Conservation (phyloP, 1,140 invertebrate species). For the Carposina sasakii region DNA sequence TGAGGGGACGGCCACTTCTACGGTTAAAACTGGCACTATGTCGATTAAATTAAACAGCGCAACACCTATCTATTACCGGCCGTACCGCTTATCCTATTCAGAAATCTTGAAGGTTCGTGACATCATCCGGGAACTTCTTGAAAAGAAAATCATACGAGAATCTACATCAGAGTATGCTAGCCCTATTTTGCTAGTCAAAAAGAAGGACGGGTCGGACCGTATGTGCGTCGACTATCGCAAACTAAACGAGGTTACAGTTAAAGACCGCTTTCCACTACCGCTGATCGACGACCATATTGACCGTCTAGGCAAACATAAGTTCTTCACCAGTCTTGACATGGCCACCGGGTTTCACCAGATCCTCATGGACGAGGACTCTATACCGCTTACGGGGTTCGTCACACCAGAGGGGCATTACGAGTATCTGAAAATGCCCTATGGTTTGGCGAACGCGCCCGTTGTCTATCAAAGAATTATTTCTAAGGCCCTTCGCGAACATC, state of each 20-base stretch:
- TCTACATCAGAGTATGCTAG: constrained; percentile 1
- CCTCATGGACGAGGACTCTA: not conserved
- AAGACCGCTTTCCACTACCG: not conserved
- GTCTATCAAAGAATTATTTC: constrained; percentile 1
- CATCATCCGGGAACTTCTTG: not conserved
- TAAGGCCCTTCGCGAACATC: not conserved
- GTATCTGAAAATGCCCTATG: constrained; percentile 6
- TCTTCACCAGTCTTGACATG: constrained; percentile 8
- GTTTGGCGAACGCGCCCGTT: constrained; percentile 1
- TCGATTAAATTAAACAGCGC: not conserved
- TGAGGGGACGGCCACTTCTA: not conserved
- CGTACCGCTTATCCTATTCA: no score
- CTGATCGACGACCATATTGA: constrained; percentile 2
- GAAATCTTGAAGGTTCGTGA: constrained; percentile 21
- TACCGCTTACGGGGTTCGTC: not conserved
- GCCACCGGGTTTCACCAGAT: constrained; percentile 1
- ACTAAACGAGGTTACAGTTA: not conserved
- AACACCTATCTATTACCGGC: not conserved
- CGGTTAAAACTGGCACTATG: constrained; percentile 2
- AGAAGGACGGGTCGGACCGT: constrained; percentile 22
- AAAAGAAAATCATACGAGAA: not conserved
- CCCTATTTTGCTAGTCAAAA: constrained; percentile 16
- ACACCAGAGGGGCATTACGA: constrained; percentile 4
- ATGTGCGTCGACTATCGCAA: not conserved
- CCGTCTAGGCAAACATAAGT: constrained; percentile 6